Conservation (phyloP, 2,797 vertebrate genomes). For the Benthosema pterotum region DNA sequence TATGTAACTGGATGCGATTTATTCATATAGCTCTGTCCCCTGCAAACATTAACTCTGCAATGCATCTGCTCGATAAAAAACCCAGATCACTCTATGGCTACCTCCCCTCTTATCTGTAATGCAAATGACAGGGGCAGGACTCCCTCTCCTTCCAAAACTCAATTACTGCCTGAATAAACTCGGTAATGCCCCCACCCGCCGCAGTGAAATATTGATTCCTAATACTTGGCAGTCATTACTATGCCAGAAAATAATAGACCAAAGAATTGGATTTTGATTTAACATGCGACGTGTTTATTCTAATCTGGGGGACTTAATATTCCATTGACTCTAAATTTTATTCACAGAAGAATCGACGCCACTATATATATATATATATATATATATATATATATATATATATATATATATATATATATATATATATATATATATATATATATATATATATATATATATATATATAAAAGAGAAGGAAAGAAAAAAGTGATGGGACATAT, state of each 20-base stretch:
- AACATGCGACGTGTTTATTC: slow-evolving; percentile 79
- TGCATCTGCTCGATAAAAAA: slow-evolving; percentile 30
- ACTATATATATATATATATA: slow-evolving; percentile 35
- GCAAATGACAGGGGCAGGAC: slow-evolving; percentile 72
- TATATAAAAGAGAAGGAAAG: slow-evolving; percentile 11
- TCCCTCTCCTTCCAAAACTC: slow-evolving; percentile 68
- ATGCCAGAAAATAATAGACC: slow-evolving; percentile 81
- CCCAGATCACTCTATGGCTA: slow-evolving; percentile 32
- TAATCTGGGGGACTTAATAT: slow-evolving; percentile 76
- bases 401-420: neutral
- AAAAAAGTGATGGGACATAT: slow-evolving; percentile 56
- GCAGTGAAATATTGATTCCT: slow-evolving; percentile 82
- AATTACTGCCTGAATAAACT: slow-evolving; percentile 79
- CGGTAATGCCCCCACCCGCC: slow-evolving; percentile 73
- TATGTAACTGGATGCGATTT: slow-evolving; percentile 28
- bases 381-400: too few species aligned
- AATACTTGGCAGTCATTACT: slow-evolving; percentile 79
- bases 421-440: slow-evolving; percentile 6
- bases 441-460: slow-evolving; percentile 8
- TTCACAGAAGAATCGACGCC: slow-evolving; percentile 43
- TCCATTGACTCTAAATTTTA: slow-evolving; percentile 68
- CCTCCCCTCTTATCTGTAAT: slow-evolving; percentile 65
- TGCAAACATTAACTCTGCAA: slow-evolving; percentile 36
- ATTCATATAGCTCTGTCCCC: neutral
- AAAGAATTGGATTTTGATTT: slow-evolving; percentile 83